Base-by-base conservation (phyloP, 1,140 invertebrate genomes). In the Adoxophyes honmai region DNA sequence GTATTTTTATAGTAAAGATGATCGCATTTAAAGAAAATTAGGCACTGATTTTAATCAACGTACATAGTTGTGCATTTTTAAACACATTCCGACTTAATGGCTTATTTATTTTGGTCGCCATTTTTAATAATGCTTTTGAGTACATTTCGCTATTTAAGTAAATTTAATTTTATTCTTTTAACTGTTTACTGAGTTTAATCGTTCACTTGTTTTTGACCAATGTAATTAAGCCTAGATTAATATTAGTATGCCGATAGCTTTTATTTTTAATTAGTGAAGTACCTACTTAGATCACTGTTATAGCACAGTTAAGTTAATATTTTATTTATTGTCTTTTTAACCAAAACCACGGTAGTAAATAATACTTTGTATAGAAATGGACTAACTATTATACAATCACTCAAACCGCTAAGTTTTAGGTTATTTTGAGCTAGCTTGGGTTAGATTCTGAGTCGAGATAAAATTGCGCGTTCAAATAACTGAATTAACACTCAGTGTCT, bases 321-420 rank as follows among this genome's bases (percentile, higher is more conserved):
- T 48, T 48, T 48, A 48, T 48, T 48, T 48, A 48, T 48, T 48
- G 21, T 48, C 42, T 48, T 33, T 48, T 48, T 48, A 48, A 48
- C 42, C 42, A 48, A 48, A 48, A 48, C 13, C 42, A 28, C 6
- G 42, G 11, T 28, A 18, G 21, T 33, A 48, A 21, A 28, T 48
- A 48, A 48, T 48, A 48, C 18, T 28, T 9, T 48, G 42, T 48
- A 48, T 48, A 21, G 4, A 44, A 28, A 28, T 28, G 21, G 21
- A 2, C 21, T 3, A 6, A 28, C 21, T 3, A 3, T 28, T 28
- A 28, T 28, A 28, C 2, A 3, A 28, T 28, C 2, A n/a, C n/a
- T n/a, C n/a, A n/a, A n/a, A n/a, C n/a, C n/a, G n/a, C n/a, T n/a
- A n/a, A n/a, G n/a, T n/a, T n/a, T n/a, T n/a, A n/a, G n/a, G n/a